These are phyloP conservation scores for Mimas tiliae DNA, from an alignment of 2,888 invertebrate genomes.

Conservation along the genomic window DNA sequence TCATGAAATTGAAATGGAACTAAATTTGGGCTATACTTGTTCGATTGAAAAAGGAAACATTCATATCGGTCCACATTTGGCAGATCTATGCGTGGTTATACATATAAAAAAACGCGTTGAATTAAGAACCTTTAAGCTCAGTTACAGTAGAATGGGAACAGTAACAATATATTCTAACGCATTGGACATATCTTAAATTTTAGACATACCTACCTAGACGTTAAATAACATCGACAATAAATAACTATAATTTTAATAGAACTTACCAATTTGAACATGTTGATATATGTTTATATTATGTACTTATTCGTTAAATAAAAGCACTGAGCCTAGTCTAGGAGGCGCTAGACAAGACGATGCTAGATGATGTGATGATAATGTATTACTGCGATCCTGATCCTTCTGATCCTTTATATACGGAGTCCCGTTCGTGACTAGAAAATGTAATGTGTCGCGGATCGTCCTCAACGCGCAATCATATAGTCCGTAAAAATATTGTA, in stretches of 20 bases:
- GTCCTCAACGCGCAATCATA: conserved; percentile 62
- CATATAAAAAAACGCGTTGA: no score
- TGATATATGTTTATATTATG: conserved; percentile 34
- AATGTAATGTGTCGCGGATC: conserved; percentile 61
- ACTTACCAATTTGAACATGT: conserved; percentile 76
- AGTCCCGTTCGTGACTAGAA: conserved; percentile 74
- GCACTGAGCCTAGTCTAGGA: conserved; percentile 61
- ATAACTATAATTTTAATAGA: neutral
- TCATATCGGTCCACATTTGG: no score
- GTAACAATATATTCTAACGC: no score
- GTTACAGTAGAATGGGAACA: no score
- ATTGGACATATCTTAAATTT: no score
- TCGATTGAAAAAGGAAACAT: no score
- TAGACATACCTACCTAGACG: no score
- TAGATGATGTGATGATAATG: conserved; percentile 48
- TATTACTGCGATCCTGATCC: conserved; percentile 32
- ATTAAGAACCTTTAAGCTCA: no score
- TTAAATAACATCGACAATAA: neutral
- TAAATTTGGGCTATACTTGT: no score
- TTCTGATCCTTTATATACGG: conserved; percentile 62
- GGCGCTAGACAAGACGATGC: conserved; percentile 67
- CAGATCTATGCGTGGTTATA: no score
- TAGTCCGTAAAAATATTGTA: conserved; percentile 52
- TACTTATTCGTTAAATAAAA: conserved; percentile 23
- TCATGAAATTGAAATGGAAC: no score